Conservation (phyloP, 2,888 invertebrate genomes). For the Hymenopus coronatus region DNA sequence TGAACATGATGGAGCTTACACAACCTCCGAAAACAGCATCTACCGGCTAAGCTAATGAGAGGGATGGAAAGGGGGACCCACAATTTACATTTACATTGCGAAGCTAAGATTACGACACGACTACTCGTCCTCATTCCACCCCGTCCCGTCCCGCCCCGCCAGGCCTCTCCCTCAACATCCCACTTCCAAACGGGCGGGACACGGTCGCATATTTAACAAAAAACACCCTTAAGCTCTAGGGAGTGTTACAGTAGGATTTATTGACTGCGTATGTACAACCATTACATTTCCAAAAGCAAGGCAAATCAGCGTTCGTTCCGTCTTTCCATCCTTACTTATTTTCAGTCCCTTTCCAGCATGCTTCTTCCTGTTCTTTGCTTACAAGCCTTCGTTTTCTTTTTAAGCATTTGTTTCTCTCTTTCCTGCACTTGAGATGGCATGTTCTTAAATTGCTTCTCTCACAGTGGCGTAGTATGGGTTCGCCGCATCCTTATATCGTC, state of each 20-base stretch:
- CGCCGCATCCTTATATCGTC: neutral
- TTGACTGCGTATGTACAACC: slow-evolving; percentile 3
- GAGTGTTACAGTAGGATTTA: slow-evolving; percentile 1
- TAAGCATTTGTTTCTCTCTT: neutral
- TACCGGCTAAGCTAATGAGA: slow-evolving; percentile 3
- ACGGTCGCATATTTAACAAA: slow-evolving; percentile 8
- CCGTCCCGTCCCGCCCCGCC: neutral
- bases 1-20: neutral
- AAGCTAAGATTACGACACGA: slow-evolving; percentile 8
- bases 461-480: neutral
- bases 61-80: neutral
- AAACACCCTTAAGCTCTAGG: neutral
- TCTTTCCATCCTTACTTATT: neutral
- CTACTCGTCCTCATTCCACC: neutral
- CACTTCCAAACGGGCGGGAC: neutral
- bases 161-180: neutral
- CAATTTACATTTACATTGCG: slow-evolving; percentile 15
- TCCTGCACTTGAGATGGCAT: neutral
- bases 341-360: neutral
- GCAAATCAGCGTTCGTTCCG: neutral
- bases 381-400: neutral
- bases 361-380: neutral
- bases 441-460: neutral
- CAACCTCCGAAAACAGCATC: neutral
- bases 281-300: slow-evolving; percentile 4